Conservation (phyloP, 2,113 vertebrate genomes). For the Callipepla squamata region DNA sequence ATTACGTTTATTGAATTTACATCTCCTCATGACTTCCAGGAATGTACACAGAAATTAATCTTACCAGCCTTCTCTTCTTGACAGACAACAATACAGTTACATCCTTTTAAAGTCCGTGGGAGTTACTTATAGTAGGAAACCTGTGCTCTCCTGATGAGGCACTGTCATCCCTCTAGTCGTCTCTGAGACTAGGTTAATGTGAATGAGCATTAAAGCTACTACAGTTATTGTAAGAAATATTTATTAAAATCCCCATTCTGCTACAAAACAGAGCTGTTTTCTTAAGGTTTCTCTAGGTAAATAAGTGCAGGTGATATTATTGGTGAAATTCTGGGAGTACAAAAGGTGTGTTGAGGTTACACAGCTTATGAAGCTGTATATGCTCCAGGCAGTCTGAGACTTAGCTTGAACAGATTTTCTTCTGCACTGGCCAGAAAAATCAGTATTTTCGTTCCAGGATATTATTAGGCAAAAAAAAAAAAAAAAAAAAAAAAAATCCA, state of each 20-base stretch:
- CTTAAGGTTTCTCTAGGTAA: background rate
- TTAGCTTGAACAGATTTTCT: background rate
- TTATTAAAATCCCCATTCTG: background rate
- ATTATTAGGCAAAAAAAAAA: background rate
- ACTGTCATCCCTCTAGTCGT: background rate
- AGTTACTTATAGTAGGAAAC: background rate
- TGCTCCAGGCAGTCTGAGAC: background rate
- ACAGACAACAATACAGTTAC: background rate
- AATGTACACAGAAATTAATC: background rate
- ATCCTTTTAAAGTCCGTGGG: background rate
- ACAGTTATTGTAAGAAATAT: background rate
- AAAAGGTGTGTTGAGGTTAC: background rate
- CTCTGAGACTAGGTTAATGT: background rate
- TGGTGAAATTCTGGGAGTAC: background rate
- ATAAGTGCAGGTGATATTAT: background rate
- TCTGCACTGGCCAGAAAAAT: background rate
- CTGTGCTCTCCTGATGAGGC: background rate
- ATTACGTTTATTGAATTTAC: background rate
- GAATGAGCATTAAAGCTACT: background rate
- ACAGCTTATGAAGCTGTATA: background rate
- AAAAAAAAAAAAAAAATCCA: background rate
- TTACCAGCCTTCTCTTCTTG: background rate
- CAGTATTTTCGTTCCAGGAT: background rate
- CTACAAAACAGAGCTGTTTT: background rate
- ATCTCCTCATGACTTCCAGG: background rate